Evolutionary conservation across 2,888 invertebrate genomes (phyloP).

Genomic region (Apamea sordens): DNA sequence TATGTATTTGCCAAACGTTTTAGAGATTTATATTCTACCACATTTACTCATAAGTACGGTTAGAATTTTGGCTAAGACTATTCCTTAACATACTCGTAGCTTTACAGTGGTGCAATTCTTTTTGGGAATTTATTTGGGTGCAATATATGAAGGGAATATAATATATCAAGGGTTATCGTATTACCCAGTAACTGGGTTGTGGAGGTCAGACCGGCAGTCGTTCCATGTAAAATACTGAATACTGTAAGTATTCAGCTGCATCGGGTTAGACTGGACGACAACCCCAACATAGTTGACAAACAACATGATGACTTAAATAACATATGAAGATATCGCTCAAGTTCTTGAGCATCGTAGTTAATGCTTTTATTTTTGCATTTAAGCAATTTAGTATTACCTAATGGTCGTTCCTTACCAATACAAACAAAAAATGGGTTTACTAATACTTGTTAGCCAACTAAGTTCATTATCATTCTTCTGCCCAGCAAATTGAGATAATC

Average conservation of each 20-base stretch:
- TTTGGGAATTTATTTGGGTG: constrained; percentile 48
- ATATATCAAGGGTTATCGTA: neutral
- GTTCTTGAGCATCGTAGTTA: neutral
- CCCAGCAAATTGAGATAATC: no score
- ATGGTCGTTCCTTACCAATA: neutral
- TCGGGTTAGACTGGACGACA: neutral
- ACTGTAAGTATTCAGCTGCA: no score
- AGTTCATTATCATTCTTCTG: no score
- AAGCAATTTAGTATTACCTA: neutral
- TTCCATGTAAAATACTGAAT: neutral
- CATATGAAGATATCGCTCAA: constrained; percentile 23
- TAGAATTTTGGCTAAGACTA: constrained; percentile 62
- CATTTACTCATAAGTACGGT: constrained; percentile 60
- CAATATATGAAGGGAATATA: constrained; percentile 20
- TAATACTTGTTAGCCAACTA: neutral
- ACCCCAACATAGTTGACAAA: neutral
- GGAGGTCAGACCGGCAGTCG: neutral
- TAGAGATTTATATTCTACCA: constrained; percentile 63
- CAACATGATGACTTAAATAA: constrained; percentile 29
- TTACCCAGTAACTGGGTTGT: neutral
- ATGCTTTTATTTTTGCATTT: neutral
- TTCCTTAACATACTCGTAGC: no score
- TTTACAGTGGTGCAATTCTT: constrained; percentile 48
- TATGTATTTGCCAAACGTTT: constrained; percentile 71
- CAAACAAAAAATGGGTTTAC: neutral